A percentile compares a stretch with the other conserved stretches of the same genome.
Evolutionary conservation across 2,113 vertebrate species (phyloP).

Genomic region (Otis tarda): DNA sequence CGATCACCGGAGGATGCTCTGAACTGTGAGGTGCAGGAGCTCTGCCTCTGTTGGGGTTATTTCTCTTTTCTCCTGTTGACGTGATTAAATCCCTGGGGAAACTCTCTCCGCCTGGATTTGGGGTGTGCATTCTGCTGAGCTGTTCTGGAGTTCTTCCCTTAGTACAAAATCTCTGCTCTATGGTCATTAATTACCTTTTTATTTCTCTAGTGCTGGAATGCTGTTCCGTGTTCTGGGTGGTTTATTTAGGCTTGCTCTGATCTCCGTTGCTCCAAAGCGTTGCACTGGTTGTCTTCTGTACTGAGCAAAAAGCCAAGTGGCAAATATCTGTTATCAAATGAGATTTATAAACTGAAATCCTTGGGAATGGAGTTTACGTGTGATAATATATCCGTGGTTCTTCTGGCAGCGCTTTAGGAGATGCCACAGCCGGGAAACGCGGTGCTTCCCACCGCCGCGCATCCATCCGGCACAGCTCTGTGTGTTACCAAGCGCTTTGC

Average conservation of each 20-base stretch:
- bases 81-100: not conserved
- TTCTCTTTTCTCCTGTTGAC: not conserved
- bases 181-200: not conserved
- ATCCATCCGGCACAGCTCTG: not conserved
- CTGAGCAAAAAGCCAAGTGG: not conserved
- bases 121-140: not conserved
- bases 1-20: not conserved
- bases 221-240: not conserved
- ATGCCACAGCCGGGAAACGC: not conserved
- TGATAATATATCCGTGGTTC: not conserved
- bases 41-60: not conserved
- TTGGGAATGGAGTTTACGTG: not conserved
- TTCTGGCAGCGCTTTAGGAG: not conserved
- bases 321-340: not conserved
- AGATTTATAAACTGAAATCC: not conserved
- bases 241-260: not conserved
- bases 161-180: not conserved
- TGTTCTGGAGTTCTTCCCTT: not conserved
- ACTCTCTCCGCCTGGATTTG: not conserved
- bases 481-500: not conserved
- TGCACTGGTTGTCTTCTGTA: not conserved
- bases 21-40: not conserved
- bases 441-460: not conserved
- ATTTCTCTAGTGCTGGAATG: not conserved
- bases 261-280: not conserved